These are phyloP conservation scores for Wiebesia pumilae DNA, from an alignment of 1,140 invertebrate species.

Conservation along the genomic window DNA sequence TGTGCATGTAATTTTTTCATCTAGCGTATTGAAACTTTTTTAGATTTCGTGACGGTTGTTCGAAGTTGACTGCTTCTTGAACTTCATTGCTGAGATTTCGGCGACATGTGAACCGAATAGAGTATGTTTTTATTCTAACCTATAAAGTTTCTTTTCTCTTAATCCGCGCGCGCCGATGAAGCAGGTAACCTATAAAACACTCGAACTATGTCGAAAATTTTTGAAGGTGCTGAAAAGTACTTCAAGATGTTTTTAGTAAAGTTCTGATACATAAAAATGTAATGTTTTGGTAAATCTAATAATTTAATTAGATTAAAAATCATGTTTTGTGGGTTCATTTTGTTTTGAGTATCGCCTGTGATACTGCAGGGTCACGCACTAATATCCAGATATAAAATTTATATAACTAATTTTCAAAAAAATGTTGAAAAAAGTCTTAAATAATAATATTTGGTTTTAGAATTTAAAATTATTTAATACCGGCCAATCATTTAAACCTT, in stretches of 20 bases:
- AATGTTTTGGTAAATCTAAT: neutral
- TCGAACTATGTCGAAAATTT: neutral
- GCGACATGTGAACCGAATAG: conserved; percentile 28
- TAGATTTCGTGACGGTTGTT: neutral
- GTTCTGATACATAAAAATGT: neutral
- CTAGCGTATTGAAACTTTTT: neutral
- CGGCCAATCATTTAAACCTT: neutral
- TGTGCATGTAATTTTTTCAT: neutral
- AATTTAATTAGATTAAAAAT: neutral
- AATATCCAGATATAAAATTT: neutral
- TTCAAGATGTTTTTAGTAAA: neutral
- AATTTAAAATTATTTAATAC: neutral
- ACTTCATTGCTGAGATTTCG: neutral
- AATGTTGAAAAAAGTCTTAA: neutral
- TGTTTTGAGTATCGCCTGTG: neutral
- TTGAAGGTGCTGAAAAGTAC: neutral
- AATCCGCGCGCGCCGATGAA: conserved; percentile 11
- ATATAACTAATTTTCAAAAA: neutral
- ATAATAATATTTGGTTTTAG: neutral
- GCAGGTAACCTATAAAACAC: conserved; percentile 18
- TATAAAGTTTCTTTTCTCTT: neutral
- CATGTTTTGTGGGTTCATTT: neutral
- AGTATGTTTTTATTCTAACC: conserved; percentile 33
- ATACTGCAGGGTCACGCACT: neutral
- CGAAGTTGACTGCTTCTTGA: neutral